phyloP scores from a whole-genome alignment of 2,888 invertebrate genomes.

The Colostygia pectinataria region DNA sequence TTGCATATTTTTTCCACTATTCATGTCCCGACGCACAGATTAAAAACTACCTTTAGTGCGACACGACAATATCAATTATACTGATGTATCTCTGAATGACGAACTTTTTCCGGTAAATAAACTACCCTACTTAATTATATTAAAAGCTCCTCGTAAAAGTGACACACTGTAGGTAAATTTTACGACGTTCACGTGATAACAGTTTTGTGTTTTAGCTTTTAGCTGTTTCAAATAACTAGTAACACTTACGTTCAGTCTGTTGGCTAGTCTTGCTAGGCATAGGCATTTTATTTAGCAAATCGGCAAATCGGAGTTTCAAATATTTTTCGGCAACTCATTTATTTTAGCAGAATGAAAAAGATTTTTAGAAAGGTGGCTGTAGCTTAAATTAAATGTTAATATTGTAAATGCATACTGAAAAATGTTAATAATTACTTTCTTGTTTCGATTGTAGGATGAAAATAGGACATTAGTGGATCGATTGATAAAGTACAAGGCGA shows the following conservation, averaged over 20 bases:
- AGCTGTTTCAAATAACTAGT: slow-evolving; percentile 49
- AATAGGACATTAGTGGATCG: slow-evolving; percentile 92
- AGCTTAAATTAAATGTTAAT: not conserved
- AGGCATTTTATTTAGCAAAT: slow-evolving; percentile 11
- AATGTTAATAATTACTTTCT: not conserved
- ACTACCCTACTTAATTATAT: slow-evolving; percentile 35
- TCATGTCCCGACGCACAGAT: slow-evolving; percentile 7
- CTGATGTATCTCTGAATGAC: slow-evolving; percentile 17
- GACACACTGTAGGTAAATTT: slow-evolving; percentile 63
- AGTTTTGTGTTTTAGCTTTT: slow-evolving; percentile 60
- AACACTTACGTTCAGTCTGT: slow-evolving; percentile 59
- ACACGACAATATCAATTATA: slow-evolving; percentile 19
- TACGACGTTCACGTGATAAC: slow-evolving; percentile 66
- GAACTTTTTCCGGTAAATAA: slow-evolving; percentile 19
- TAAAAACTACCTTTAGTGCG: slow-evolving; percentile 14
- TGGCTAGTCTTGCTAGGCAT: slow-evolving; percentile 47
- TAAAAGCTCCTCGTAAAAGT: slow-evolving; percentile 42
- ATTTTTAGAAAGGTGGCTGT: slow-evolving; percentile 30
- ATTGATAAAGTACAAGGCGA: slow-evolving; percentile 94
- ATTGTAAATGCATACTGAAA: not conserved
- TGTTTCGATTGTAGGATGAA: slow-evolving; percentile 88
- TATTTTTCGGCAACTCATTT: not conserved
- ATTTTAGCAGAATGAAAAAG: slow-evolving; percentile 27
- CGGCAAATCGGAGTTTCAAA: too few relatives aligned
- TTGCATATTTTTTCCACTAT: slow-evolving; percentile 41